Evolutionary conservation across 2,113 vertebrate species (phyloP), one percentile per base, ranked within the genome.

Genomic region (Megalops atlanticus): DNA sequence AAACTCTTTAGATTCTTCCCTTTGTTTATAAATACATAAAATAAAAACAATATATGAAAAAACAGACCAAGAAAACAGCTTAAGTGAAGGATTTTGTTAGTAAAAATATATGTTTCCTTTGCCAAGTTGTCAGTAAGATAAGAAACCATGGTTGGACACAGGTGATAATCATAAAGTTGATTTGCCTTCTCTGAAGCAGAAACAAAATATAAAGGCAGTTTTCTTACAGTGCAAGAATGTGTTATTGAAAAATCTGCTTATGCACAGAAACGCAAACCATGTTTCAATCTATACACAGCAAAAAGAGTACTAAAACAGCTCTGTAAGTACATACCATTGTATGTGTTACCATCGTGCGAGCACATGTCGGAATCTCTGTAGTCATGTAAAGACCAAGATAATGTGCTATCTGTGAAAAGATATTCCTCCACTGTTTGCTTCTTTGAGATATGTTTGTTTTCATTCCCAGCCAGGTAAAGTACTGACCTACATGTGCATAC

Each of bases 191-290:
- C 15, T 58, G 49, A 64, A 75, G 39, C 12, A 54, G 49, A 40
- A 58, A n/a, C 15, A 36, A 74, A 80, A 74, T 24, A 43, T 45
- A 35, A 43, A 40, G 77, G 36, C 21, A 78, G 39, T 78, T 78
- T 64, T 35, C 36, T 78, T 41, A 27, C 36, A 33, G 39, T 69
- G 15, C 2, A 78, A 68, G 41, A 78, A 78, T 27, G 3, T n/a
- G 4, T 54, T 36, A 36, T 21, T 40, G 58, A 41, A 38, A 4
- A 40, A 41, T 58, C 31, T 31, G 24, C 14, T 31, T 14, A 11
- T 78, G 58, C 24, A 71, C 21, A 18, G 10, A 79, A 21, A 38
- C 41, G 11, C 58, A 24, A 27, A 64, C 11, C 58, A 64, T 4
- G 6, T 7, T 64, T 64, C 58, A 31, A 79, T 70, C 35, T 36